phyloP scores from a whole-genome alignment of 2,797 vertebrate species.

The Enteromius unitaeniatus region DNA sequence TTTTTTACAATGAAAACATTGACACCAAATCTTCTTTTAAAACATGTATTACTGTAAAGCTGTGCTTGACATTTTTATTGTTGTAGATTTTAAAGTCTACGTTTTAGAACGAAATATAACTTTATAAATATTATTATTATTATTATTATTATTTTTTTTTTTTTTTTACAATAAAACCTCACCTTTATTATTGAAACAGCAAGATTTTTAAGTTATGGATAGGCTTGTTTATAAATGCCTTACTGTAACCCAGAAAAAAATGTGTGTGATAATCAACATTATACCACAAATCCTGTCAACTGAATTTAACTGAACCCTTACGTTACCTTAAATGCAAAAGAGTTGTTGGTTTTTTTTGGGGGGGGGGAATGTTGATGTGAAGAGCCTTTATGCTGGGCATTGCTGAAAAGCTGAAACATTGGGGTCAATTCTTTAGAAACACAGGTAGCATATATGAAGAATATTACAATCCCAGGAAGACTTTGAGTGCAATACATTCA shows the following conservation, averaged over 20 bases:
- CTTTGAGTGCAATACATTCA: constrained; percentile 64
- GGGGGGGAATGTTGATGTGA: not conserved
- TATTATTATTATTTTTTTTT: too few relatives aligned
- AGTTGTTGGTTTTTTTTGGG: not conserved
- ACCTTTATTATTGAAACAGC: not conserved
- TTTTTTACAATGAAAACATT: not conserved
- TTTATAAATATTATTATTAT: not conserved
- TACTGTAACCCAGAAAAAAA: not conserved
- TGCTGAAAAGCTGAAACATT: not conserved
- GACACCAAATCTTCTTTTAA: not conserved
- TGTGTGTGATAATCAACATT: not conserved
- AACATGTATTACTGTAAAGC: not conserved
- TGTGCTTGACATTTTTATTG: not conserved
- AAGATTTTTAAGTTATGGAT: not conserved
- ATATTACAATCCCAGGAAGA: constrained; percentile 62
- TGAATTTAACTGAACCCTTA: not conserved
- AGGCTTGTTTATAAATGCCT: not conserved
- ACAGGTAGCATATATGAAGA: not conserved
- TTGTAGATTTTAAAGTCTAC: not conserved
- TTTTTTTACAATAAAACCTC: not conserved
- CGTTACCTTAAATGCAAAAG: not conserved
- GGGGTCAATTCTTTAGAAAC: not conserved
- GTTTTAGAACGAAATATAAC: not conserved
- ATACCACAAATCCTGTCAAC: not conserved
- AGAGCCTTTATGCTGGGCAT: not conserved